Conservation (phyloP, 2,113 vertebrate species). For the Myocastor coypus region DNA sequence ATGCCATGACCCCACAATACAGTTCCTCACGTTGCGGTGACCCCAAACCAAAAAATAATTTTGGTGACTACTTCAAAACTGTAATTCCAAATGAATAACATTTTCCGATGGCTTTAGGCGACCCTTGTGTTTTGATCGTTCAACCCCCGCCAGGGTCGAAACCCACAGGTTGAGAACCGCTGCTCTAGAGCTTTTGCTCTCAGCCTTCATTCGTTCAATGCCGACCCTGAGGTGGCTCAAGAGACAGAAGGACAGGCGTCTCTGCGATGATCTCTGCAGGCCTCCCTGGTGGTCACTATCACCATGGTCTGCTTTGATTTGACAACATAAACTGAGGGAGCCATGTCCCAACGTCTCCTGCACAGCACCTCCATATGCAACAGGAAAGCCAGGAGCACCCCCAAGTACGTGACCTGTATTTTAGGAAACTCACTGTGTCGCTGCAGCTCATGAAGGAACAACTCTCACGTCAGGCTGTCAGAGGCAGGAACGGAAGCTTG, state of each 20-base stretch:
- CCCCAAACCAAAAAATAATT: no score
- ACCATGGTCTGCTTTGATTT: background rate
- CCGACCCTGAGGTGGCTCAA: background rate
- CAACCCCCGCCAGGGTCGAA: no score
- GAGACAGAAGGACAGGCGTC: background rate
- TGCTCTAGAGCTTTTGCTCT: background rate
- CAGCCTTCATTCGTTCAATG: background rate
- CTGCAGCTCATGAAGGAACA: rapidly evolving
- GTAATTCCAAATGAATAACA: no score
- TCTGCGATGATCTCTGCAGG: background rate
- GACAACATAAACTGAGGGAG: background rate
- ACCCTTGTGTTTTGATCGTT: no score
- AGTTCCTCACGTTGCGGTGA: no score
- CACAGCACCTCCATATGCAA: background rate
- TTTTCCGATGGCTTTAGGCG: no score
- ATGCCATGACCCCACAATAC: no score
- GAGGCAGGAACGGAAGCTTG: rapidly evolving
- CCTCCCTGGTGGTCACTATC: no score
- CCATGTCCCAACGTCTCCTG: background rate
- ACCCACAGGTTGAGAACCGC: no score
- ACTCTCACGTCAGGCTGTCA: background rate
- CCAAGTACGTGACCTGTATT: background rate
- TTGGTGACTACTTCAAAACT: no score
- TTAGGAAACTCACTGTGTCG: background rate
- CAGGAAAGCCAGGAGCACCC: background rate